Evolutionary conservation across 2,797 vertebrate species (phyloP).

Genomic region (Streptopelia turtur): DNA sequence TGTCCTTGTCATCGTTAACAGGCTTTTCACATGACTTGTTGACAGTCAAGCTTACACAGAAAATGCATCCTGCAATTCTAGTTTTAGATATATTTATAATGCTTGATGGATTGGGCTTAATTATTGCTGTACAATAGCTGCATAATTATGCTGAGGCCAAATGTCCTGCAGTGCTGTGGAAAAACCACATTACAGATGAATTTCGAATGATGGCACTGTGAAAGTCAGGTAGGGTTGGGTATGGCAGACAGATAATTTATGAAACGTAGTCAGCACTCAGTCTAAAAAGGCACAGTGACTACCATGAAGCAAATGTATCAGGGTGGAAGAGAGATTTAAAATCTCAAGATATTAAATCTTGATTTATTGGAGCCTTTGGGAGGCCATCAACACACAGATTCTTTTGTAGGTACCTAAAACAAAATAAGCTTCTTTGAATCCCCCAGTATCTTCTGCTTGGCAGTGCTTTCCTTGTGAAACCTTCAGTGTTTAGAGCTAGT

Average conservation of each 20-base stretch:
- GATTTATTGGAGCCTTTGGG: background rate
- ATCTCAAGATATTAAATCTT: background rate
- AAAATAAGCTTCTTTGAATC: background rate
- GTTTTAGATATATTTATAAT: background rate
- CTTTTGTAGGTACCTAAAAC: background rate
- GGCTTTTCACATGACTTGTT: background rate
- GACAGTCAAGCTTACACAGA: background rate
- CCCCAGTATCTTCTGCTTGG: background rate
- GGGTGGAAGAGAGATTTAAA: background rate
- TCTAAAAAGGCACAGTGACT: background rate
- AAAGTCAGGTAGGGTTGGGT: background rate
- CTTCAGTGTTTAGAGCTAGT: background rate
- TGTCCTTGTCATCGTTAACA: background rate
- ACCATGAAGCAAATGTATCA: background rate
- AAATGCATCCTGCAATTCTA: background rate
- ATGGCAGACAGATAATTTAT: background rate
- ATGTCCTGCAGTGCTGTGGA: background rate
- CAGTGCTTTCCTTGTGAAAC: background rate
- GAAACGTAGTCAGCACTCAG: background rate
- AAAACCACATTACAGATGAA: background rate
- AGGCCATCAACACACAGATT: background rate
- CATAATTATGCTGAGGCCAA: background rate
- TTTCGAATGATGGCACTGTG: accelerated
- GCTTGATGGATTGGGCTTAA: background rate
- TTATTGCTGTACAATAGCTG: background rate